Evolutionary conservation across 2,113 vertebrate genomes (phyloP), one percentile per base, ranked within the genome.

Genomic region (Anoplopoma fimbria): DNA sequence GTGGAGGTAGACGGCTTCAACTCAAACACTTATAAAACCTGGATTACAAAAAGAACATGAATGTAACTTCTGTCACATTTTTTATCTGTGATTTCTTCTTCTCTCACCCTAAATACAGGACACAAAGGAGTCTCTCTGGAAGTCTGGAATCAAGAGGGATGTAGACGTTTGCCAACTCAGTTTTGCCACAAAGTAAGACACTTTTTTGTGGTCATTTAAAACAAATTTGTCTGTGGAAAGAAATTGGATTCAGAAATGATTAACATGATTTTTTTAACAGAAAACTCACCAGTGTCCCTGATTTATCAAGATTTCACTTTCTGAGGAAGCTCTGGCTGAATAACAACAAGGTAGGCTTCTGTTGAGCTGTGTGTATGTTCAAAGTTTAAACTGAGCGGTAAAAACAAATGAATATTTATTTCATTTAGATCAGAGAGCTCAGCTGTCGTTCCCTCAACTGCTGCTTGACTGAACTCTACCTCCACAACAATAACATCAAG

Each of bases 271-370:
- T 21, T 47, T 62, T 70, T 55, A 34, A 19, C 69, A 97, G 96
- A 85, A 91, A 88, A 45, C 84, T 97, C 55, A 91, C 42, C 77
- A 92, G 90, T 36, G 77, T 96, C 45, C 89, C 94, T 21, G 94
- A 95, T 88, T 91, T 96, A 5, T 95, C 95, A 7, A 87, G 23
- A 45, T 97, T 96, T 91, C 86, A 23, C 62, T 93, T 90, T 36
- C 90, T 96, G 88, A 96, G 81, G 57, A 93, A 90, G 73, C 85
- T 97, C 89, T 96, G 96, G 96, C 90, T 97, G 53, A 96, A 95
- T 79, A 93, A 95, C 83, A 97, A 97, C 78, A 92, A 96, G 96
- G 96, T 96, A 12, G 29, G 3, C 5, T 7, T 53, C 40, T 1
- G 14, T 31, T 6, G 40, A 33, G 1, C 12, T 31, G n/a, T n/a